Base-by-base conservation (phyloP, 2,797 vertebrate species). In the Neosalanx taihuensis region DNA sequence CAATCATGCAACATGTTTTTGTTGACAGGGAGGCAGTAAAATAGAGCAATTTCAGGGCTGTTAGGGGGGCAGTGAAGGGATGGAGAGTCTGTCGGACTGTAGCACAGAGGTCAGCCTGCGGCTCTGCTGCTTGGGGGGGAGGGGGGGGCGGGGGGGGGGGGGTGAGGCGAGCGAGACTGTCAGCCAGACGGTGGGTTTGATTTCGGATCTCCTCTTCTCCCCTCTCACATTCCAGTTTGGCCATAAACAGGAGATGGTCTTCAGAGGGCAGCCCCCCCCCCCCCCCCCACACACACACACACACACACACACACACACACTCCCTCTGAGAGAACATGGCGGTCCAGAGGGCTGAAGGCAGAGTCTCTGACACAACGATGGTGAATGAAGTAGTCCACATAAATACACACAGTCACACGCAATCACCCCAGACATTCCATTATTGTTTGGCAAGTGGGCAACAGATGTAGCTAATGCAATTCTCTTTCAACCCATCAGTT, bases 21-120 rank as follows among this genome's bases (percentile, higher is more conserved):
- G 80, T 67, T 61, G 62, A 10, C 74, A 76, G 75, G 81, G 84
- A 79, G 79, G 81, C 73, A 58, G 67, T 70, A 75, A 83, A 76
- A 76, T 57, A 13, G 57, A 76, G 51, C 72, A 57, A 74, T 77
- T 75, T 81, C 71, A 76, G 10, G 35, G 35, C 35, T 72, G 23
- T 80, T 79, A 1, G 76, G 70, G 70, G 23, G 9, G 26, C 57
- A 23, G 17, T 7, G 51, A 62, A 58, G 65, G 49, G 71, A 75
- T 62, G 51, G 74, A 67, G 74, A 74, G 78, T 75, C 81, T 79
- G 75, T 74, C 74, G 83, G 77, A 74, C 61, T 37, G 67, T 29
- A 60, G 58, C n/a, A 31, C 29, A 37, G 15, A 12, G 3, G 4
- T 67, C 6, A 58, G 7, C 1, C 4, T 58, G 17, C 4, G 41